These are phyloP conservation scores for Pheosia gnoma DNA, from an alignment of 2,888 invertebrate genomes.

Conservation along the genomic window DNA sequence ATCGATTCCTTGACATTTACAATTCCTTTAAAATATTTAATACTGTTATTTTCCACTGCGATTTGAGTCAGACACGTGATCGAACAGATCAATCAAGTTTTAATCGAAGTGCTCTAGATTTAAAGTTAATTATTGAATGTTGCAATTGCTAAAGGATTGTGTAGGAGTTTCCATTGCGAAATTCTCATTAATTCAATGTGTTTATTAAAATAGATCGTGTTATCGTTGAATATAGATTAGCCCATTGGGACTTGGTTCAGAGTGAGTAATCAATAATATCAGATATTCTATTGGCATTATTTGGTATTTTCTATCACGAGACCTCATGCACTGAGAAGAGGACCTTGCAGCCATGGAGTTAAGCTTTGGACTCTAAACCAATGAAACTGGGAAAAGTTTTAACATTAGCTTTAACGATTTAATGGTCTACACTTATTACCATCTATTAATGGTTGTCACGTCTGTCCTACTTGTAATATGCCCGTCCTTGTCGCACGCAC, in stretches of 20 bases:
- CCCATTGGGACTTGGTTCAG: too few species aligned
- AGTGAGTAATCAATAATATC: too few species aligned
- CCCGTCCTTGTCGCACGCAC: slow-evolving; percentile 32
- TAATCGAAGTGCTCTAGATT: not conserved
- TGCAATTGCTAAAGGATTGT: not conserved
- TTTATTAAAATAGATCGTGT: not conserved
- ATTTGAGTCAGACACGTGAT: slow-evolving; percentile 10
- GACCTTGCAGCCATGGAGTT: not conserved
- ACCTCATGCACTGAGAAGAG: not conserved
- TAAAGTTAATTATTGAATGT: not conserved
- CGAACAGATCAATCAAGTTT: not conserved
- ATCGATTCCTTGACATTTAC: not conserved
- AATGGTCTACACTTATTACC: slow-evolving; percentile 8
- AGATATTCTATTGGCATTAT: too few species aligned
- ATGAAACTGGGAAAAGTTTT: not conserved
- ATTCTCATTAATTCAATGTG: not conserved
- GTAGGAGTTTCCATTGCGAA: not conserved
- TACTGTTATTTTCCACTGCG: slow-evolving; percentile 16
- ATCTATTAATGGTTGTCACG: slow-evolving; percentile 36
- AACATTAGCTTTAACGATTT: not conserved
- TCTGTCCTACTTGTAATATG: slow-evolving; percentile 31
- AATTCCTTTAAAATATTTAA: slow-evolving; percentile 12
- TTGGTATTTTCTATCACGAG: too few species aligned
- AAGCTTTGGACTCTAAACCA: too few species aligned
- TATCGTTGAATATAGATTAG: not conserved